Base-by-base conservation (phyloP, 2,113 vertebrate genomes). In the Paradoxurus hermaphroditus region DNA sequence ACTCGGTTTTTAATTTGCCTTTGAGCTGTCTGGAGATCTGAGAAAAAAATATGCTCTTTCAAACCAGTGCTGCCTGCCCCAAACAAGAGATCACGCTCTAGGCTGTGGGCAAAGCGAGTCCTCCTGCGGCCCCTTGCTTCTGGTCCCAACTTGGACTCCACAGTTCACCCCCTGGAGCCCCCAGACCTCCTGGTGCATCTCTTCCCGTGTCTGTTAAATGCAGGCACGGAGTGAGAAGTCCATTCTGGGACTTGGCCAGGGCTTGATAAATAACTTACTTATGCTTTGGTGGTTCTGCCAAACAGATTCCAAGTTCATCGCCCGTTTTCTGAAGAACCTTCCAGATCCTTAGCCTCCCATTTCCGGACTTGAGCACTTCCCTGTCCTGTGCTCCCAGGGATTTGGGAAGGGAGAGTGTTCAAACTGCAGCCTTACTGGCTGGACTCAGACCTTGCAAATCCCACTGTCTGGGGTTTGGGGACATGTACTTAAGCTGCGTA, bases 401-500 rank as follows among this genome's bases (percentile, higher is more conserved):
- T 10, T 5, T 23, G 39, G 65, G 56, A 29, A n/a, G 4, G 21
- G 1, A 41, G 4, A 5, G 4, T 16, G 39, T 44, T 79, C 44
- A 86, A 39, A 44, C 18, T 67, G 36, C 49, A n/a, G 49, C 23
- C 29, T 93, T 27, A 3, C 7, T 39, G 77, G 29, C 77, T 88
- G 63, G 36, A 65, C 62, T 84, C 14, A 1, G 27, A 56, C 34
- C 25, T 4, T 27, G n/a, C 23, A 41, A 85, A 79, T 15, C 15
- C 3, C 11, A 27, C 29, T 1, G 16, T 53, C n/a, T 21, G 21
- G 15, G 25, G 36, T 59, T 34, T 29, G 51, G 82, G 8, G 2
- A n/a, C 0, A 0, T 10, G 10, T n/a, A n/a, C 25, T 77, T 29
- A 81, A 34, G 7, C 21, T 29, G 31, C 3, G 0, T 0, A 18